These are phyloP conservation scores for Parauchenoglanis punctatus DNA, from an alignment of 2,797 vertebrate species.

Conservation along the genomic window DNA sequence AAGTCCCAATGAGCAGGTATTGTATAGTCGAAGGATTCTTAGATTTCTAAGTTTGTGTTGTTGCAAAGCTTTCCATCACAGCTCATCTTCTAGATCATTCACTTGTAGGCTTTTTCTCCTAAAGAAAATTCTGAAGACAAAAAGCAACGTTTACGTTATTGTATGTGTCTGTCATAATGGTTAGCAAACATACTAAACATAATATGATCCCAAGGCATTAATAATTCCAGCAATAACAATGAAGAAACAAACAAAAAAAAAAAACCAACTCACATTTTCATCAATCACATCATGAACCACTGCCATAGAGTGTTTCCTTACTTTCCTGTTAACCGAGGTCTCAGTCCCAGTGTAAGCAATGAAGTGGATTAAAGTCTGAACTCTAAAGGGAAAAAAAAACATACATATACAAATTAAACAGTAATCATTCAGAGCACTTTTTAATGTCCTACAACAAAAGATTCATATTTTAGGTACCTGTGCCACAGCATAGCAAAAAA, in stretches of 20 bases:
- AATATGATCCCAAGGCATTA: constrained; percentile 59
- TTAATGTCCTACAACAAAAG: neutral
- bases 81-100: neutral
- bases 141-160: neutral
- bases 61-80: neutral
- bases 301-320: neutral
- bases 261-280: constrained; percentile 12
- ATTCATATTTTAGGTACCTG: constrained; percentile 62
- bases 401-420: neutral
- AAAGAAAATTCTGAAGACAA: constrained; percentile 34
- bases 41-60: neutral
- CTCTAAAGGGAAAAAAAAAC: constrained; percentile 49
- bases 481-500: constrained; percentile 75
- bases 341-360: constrained; percentile 67
- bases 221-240: neutral
- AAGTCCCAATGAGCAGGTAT: neutral
- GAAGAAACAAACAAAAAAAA: neutral
- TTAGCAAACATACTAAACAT: constrained; percentile 40
- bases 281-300: neutral
- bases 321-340: constrained; percentile 14
- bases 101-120: neutral
- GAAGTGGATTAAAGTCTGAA: constrained; percentile 68
- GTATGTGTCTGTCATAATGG: neutral
- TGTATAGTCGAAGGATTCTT: neutral
- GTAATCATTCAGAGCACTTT: neutral